Evolutionary conservation across 2,888 invertebrate species (phyloP), one percentile per base, ranked within the genome.

Genomic region (Exephanes ischioxanthus): DNA sequence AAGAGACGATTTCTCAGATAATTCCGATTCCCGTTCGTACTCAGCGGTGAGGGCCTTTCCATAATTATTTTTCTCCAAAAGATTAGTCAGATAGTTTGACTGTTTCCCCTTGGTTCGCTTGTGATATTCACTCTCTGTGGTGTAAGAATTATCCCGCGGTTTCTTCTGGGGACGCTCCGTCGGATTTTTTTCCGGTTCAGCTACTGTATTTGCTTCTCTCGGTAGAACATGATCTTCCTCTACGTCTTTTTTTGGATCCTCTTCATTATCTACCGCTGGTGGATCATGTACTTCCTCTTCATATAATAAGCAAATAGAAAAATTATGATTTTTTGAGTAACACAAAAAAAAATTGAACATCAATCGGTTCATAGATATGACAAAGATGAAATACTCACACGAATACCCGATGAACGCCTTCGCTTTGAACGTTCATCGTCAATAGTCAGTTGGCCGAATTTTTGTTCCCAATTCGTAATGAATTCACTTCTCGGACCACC

Each of bases 51-150:
- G 30, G 9, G 45, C 72, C 11, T 55, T 55, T 19, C 72, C 41
- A 45, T 26, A 63, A 63, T 75, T 61, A 48, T 61, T 5, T 7
- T 7, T 22, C 11, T 16, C 37, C 55, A 72, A 63, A 4, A 61
- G n/a, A 75, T 45, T 11, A 7, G 14, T 41, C 16, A 63, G 30
- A 30, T 75, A 75, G 7, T 61, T 48, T 48, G 16, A 14, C 14
- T 61, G 14, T 61, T 22, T 61, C 1, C 45, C 7, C 16, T 75
- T 75, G 26, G 6, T 45, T 3, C 30, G 61, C 61, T 30, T 22
- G 45, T 26, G 73, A 75, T 63, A 75, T 75, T 61, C 73, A 26
- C 72, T 72, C 33, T 58, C 33, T 6, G 55, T 30, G 58, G 53
- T 37, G 63, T 63, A 63, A 33, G 63, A 63, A 63, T 37, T 1